Conservation (phyloP, 2,797 vertebrate genomes). For the Microctenopoma stevenorrisi region DNA sequence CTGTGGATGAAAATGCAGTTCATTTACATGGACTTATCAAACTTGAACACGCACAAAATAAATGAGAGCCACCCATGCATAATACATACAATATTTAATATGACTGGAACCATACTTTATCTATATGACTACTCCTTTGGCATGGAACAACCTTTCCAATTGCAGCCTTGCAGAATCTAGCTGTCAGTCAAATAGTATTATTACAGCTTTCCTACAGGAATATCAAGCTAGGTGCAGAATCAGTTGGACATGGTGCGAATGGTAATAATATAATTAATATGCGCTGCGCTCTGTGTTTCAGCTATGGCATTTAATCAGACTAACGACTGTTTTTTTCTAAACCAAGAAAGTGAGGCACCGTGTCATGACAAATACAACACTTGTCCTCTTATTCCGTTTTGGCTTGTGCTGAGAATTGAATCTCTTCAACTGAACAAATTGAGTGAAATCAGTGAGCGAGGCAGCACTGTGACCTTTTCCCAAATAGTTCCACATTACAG, state of each 20-base stretch:
- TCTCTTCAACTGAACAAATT: conserved; percentile 68
- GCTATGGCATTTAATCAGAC: conserved; percentile 66
- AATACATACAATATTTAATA: conserved; percentile 79
- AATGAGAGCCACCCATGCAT: conserved; percentile 69
- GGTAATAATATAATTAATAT: conserved; percentile 73
- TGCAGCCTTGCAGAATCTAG: conserved; percentile 34
- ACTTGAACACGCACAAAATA: conserved; percentile 58
- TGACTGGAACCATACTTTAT: conserved; percentile 68
- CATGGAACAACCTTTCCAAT: conserved; percentile 60
- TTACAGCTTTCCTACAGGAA: conserved; percentile 32
- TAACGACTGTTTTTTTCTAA: conserved; percentile 69
- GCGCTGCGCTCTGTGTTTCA: conserved; percentile 63
- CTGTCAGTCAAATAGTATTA: conserved; percentile 66
- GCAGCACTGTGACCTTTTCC: conserved; percentile 66
- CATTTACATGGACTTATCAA: conserved; percentile 72
- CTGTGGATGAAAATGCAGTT: conserved; percentile 56
- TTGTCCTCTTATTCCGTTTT: conserved; percentile 49
- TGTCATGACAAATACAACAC: conserved; percentile 63
- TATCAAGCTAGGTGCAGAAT: conserved; percentile 45
- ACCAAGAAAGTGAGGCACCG: conserved; percentile 50
- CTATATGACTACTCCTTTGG: conserved; percentile 65
- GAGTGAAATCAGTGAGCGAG: conserved; percentile 54
- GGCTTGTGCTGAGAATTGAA: conserved; percentile 48
- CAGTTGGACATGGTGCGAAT: conserved; percentile 47
- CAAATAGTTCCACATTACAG: conserved; percentile 54